These are phyloP conservation scores for Brassicogethes aeneus DNA, from an alignment of 2,888 invertebrate species.

Conservation along the genomic window DNA sequence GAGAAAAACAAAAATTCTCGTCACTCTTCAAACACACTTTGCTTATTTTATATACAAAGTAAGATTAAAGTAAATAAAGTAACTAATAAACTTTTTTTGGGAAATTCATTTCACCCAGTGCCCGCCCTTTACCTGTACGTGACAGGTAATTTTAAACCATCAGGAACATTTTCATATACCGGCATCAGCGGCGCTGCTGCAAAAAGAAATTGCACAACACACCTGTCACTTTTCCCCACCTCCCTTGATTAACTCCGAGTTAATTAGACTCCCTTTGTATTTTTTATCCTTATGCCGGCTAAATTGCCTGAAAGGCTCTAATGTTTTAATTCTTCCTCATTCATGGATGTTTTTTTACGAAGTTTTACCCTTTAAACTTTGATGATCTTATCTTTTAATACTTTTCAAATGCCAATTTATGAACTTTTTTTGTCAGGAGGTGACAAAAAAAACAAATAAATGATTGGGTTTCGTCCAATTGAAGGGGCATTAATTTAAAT, in stretches of 20 bases:
- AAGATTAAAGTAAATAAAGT: not conserved
- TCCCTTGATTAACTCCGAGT: not conserved
- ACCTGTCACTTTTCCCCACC: not conserved
- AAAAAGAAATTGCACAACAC: constrained; percentile 1
- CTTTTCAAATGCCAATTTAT: too few species aligned
- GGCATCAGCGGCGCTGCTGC: not conserved
- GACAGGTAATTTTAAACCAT: constrained; percentile 2
- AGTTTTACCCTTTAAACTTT: too few species aligned
- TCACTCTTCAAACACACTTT: too few species aligned
- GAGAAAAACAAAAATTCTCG: too few species aligned
- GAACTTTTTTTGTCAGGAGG: too few species aligned
- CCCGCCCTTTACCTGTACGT: not conserved
- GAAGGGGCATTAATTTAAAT: too few species aligned
- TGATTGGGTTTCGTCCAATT: too few species aligned
- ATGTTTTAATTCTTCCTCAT: not conserved
- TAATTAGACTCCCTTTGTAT: not conserved
- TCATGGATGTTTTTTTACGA: too few species aligned
- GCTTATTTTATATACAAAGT: not conserved
- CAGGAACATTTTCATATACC: constrained; percentile 1
- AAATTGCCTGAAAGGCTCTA: not conserved
- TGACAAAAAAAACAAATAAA: too few species aligned
- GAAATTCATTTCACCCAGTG: not conserved
- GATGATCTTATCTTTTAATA: too few species aligned
- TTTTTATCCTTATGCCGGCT: not conserved
- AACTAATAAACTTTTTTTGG: not conserved